Evolutionary conservation across 2,888 invertebrate genomes (phyloP), one percentile per base, ranked within the genome.

Genomic region (Rhyacophila evoluta): DNA sequence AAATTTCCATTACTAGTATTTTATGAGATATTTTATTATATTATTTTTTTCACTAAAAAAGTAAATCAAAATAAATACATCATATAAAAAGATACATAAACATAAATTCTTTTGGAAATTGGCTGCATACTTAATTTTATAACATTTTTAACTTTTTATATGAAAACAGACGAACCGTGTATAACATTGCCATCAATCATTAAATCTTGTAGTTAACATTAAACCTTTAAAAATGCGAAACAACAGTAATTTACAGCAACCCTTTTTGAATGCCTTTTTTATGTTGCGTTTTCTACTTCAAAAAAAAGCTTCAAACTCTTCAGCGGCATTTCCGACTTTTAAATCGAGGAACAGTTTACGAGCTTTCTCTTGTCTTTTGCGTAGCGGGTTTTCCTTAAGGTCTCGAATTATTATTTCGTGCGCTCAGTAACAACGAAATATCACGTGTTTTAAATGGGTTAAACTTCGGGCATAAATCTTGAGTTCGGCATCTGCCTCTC

Each of bases 381-480:
- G 25, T 2, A 28, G 28, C 55, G 28, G 69, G 39, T 36, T 77
- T 73, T 73, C 19, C 78, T 70, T 70, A 41, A 38, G 39, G 41
- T 79, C 79, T 73, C 78, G 76, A 81, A 78, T 79, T 81, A 81
- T 79, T 78, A 79, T 79, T 79, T 81, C 78, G 78, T 39, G 74
- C 74, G 79, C 70, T 81, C 74, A 69, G 79, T 74, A 74, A 74
- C 55, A 55, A 55, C 78, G 79, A 78, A 81, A 81, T 81, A 81
- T 80, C 81, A 81, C 81, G 81, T 80, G 81, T 81, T 81, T 81
- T 79, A 81, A 81, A 81, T 79, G 81, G 80, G 81, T 76, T 70
- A 80, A 81, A 81, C 78, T 81, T 81, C 27, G 39, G 27, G 70
- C 81, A 80, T 81, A 81, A 81, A 81, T 81, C 81, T 80, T 70